These are phyloP conservation scores for Ceratosolen fusciceps DNA, from an alignment of 1,140 invertebrate genomes.

Conservation along the genomic window DNA sequence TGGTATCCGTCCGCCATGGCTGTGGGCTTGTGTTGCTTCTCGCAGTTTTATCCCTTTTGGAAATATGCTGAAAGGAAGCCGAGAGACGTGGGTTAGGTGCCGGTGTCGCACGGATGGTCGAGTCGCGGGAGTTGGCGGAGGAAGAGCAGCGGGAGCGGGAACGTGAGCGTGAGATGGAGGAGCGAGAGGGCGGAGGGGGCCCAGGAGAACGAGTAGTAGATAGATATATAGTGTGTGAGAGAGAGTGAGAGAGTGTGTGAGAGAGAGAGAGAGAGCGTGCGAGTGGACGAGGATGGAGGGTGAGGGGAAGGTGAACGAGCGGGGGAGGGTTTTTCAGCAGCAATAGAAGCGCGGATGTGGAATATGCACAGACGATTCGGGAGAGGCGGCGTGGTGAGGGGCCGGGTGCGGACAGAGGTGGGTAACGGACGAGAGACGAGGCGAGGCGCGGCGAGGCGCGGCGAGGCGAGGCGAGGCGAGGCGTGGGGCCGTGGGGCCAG, in stretches of 20 bases:
- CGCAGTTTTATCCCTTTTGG: not conserved
- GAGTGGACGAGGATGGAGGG: too few species aligned
- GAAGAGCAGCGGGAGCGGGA: not conserved
- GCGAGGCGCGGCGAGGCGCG: not conserved
- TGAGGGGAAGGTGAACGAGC: too few species aligned
- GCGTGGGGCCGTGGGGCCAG: not conserved
- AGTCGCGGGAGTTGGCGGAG: not conserved
- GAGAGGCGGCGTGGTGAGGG: too few species aligned
- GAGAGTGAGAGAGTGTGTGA: too few species aligned
- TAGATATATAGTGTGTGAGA: too few species aligned
- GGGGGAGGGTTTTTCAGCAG: too few species aligned
- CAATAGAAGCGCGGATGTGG: not conserved
- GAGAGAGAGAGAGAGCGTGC: too few species aligned
- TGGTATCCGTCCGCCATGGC: slow-evolving; percentile 45
- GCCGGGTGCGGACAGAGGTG: not conserved
- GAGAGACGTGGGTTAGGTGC: not conserved
- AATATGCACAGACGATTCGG: not conserved
- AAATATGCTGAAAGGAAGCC: slow-evolving; percentile 7
- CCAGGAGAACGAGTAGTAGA: too few species aligned
- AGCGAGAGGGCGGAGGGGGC: not conserved
- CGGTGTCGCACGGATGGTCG: not conserved
- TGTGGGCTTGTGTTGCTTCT: not conserved
- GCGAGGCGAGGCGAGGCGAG: not conserved
- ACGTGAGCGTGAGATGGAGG: too few species aligned
- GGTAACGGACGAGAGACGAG: not conserved